A percentile compares a stretch with the other conserved stretches of the same genome.
These are phyloP conservation scores for Drosophila lacteicornis DNA, from an alignment of 1,140 invertebrate genomes.

Conservation along the genomic window DNA sequence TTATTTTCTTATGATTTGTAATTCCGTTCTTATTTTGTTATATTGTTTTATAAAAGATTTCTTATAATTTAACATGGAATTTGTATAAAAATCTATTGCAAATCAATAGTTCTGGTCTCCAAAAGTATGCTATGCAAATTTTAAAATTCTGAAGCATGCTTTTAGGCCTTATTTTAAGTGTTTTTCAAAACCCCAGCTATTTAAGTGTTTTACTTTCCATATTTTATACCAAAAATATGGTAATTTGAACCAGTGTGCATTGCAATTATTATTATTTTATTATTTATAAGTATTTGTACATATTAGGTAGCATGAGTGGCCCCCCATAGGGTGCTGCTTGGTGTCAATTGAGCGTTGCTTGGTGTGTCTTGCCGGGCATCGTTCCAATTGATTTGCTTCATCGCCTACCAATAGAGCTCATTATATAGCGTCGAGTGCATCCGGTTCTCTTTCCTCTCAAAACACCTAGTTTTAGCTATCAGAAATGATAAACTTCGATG, in stretches of 20 bases:
- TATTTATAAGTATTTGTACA: not conserved
- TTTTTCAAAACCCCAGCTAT: too few relatives aligned
- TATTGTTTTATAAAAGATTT: too few relatives aligned
- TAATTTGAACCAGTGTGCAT: not conserved
- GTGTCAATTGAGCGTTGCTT: constrained; percentile 31
- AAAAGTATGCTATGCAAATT: too few relatives aligned
- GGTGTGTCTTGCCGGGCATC: constrained; percentile 7
- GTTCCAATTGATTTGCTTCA: constrained; percentile 75
- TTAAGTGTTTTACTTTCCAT: too few relatives aligned
- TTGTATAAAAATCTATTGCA: too few relatives aligned
- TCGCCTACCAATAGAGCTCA: constrained; percentile 37
- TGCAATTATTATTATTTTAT: constrained; percentile 3
- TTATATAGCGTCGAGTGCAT: constrained; percentile 21
- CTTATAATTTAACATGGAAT: too few relatives aligned
- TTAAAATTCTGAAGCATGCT: not conserved
- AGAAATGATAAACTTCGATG: not conserved
- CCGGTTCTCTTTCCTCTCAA: constrained; percentile 15
- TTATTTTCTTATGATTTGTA: not conserved
- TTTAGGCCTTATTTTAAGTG: not conserved
- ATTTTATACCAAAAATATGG: too few relatives aligned
- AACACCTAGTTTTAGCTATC: not conserved
- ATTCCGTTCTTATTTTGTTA: too few relatives aligned
- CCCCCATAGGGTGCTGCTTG: not conserved
- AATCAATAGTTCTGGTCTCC: too few relatives aligned
- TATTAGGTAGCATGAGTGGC: constrained; percentile 7